These are phyloP conservation scores for Stenodera caucasica DNA, from an alignment of 2,888 invertebrate species.

Conservation along the genomic window DNA sequence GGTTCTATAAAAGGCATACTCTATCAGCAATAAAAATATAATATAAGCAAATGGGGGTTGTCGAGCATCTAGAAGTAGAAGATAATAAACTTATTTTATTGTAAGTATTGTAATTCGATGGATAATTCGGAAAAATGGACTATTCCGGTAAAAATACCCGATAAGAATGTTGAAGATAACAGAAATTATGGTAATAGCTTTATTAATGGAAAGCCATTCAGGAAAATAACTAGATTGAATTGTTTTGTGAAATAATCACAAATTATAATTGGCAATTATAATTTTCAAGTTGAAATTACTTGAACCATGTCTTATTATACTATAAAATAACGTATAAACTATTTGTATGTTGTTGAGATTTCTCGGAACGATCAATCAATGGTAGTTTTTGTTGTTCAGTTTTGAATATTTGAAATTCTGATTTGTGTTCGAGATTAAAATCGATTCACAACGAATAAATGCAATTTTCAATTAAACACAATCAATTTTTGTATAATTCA, in stretches of 20 bases:
- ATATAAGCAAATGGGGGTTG: neutral
- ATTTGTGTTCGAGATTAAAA: neutral
- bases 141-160: too few species aligned
- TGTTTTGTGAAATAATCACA: neutral
- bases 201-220: neutral
- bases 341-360: neutral
- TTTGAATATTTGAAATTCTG: neutral
- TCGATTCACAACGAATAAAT: neutral
- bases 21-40: neutral
- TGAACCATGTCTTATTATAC: slow-evolving; percentile 5
- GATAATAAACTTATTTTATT: neutral
- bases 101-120: neutral
- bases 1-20: neutral
- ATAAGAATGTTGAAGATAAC: neutral
- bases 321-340: neutral
- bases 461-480: neutral
- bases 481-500: neutral
- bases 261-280: neutral
- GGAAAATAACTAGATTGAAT: neutral
- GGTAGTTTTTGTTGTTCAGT: neutral
- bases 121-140: neutral
- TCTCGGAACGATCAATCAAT: neutral
- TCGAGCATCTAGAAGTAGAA: neutral
- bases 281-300: neutral
- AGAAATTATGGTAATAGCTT: neutral